phyloP scores from a whole-genome alignment of 2,797 vertebrate genomes.

The Poeciliopsis presidionis region DNA sequence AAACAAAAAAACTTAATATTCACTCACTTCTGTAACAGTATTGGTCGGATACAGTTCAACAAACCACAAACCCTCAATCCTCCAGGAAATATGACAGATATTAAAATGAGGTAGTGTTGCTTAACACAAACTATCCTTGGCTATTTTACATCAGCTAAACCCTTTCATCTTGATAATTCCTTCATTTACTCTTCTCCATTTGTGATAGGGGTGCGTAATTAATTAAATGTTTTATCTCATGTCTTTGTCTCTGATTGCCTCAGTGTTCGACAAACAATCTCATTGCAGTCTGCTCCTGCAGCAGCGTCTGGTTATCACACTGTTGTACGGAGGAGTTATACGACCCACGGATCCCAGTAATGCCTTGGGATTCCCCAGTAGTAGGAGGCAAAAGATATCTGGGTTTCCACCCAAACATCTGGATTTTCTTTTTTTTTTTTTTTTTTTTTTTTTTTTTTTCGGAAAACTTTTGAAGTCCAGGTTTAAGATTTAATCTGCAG shows the following conservation, averaged over 20 bases:
- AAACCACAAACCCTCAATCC: not conserved
- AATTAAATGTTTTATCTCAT: not conserved
- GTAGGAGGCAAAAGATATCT: not conserved
- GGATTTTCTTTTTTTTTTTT: not conserved
- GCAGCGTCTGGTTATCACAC: not conserved
- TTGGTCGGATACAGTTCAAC: not conserved
- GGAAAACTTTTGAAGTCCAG: not conserved
- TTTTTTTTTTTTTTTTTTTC: too few relatives aligned
- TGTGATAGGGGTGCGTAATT: not conserved
- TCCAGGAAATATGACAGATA: not conserved
- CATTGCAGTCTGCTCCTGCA: not conserved
- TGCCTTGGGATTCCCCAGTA: not conserved
- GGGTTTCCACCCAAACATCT: not conserved
- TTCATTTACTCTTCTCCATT: not conserved
- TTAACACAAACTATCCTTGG: not conserved
- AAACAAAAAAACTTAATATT: not conserved
- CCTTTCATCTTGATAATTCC: not conserved
- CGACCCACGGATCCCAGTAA: not conserved
- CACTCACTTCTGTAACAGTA: not conserved
- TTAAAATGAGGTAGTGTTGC: not conserved
- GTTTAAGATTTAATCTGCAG: not conserved
- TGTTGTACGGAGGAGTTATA: not conserved
- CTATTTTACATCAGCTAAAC: not conserved
- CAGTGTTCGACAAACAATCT: not conserved
- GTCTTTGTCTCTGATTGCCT: conserved; percentile 2